Evolutionary conservation across 2,888 invertebrate genomes (phyloP), one percentile per base, ranked within the genome.

Genomic region (Saturnia japonica): DNA sequence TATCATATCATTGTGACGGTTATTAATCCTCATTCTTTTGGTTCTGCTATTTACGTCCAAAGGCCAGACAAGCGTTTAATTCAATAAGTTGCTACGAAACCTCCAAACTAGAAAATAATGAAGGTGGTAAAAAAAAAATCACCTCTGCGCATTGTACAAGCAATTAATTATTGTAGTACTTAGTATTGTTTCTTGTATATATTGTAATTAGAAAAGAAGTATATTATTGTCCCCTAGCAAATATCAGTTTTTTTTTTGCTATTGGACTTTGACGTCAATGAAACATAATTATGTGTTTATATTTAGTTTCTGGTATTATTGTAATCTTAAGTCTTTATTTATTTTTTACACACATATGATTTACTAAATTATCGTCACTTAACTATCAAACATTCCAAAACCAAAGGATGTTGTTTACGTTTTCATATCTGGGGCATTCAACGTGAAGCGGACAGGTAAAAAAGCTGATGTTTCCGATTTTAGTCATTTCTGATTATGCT

Each of bases 51-150:
- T 88, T 90, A 85, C 88, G 88, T 85, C 85, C 77, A 77, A 80
- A 82, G 85, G 85, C 83, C 88, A 88, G 88, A 87, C 88, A 88
- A 85, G 88, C 91, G 88, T 88, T 90, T 91, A 89, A 91, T 91
- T 90, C 89, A 88, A 91, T 93, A 90, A 89, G 82, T 77, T 71
- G 62, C 43, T 64, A 71, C 78, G 66, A 54, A 43, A 54, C 54
- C 25, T 43, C 25, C 34, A 54, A 40, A 40, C 34, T 40, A 64
- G 19, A 40, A 64, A 64, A 40, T n/a, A 40, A 47, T 47, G 28
- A 47, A 68, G 40, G 68, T 25, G 47, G 68, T 47, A 68, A 45
- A 25, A 28, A 51, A 51, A 51, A 1, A n/a, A n/a, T 25, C 25
- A 57, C 12, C 2, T 22, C 25, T 25, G 11, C 0, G 51, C n/a